These are phyloP conservation scores for Stenotaenia linearis DNA, from an alignment of 2,888 invertebrate genomes.

Conservation along the genomic window DNA sequence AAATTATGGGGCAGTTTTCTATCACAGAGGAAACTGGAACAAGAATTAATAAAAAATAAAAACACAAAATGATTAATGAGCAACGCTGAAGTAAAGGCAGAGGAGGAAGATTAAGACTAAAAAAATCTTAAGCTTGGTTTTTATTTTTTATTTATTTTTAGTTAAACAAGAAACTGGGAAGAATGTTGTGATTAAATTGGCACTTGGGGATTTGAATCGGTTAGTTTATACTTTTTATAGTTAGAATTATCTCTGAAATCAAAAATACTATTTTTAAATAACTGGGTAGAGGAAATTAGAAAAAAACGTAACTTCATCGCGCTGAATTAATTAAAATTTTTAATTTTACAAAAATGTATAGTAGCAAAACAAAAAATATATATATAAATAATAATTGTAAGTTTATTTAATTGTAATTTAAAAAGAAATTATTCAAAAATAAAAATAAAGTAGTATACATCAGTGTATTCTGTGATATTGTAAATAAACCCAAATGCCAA, in stretches of 20 bases:
- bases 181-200: neutral
- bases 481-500: conserved; percentile 3
- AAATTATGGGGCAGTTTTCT: conserved; percentile 11
- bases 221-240: neutral
- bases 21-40: conserved; percentile 10
- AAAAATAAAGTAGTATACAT: neutral
- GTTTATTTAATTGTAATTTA: no score
- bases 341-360: no score
- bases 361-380: no score
- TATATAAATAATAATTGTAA: no score
- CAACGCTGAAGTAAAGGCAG: neutral
- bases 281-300: no score
- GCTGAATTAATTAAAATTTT: no score
- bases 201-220: conserved; percentile 5
- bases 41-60: neutral
- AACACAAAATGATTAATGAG: neutral
- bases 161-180: neutral
- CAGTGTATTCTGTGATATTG: neutral
- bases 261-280: neutral
- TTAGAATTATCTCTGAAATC: neutral
- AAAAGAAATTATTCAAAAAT: neutral
- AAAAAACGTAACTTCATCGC: no score
- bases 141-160: neutral
- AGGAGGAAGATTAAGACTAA: neutral
- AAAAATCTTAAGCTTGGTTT: neutral